Evolutionary conservation across 2,113 vertebrate species (phyloP).

Genomic region (Tautogolabrus adspersus): DNA sequence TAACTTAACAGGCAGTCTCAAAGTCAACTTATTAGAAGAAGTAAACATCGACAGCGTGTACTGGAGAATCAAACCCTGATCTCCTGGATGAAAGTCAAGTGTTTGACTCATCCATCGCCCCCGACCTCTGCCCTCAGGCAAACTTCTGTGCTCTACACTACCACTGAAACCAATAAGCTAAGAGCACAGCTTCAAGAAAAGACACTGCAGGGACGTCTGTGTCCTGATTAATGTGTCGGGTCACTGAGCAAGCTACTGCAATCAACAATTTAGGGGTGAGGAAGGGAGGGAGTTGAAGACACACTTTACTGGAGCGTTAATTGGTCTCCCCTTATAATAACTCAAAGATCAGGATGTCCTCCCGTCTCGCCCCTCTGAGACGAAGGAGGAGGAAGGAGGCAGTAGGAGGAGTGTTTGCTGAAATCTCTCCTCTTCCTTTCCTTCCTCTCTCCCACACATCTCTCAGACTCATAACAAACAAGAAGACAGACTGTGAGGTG

Average conservation of each 20-base stretch:
- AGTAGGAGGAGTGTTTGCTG: conserved; percentile 7
- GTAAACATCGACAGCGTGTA: too few species aligned
- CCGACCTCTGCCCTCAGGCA: too few species aligned
- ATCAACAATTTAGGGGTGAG: too few species aligned
- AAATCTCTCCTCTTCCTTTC: conserved; percentile 24
- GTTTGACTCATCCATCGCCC: too few species aligned
- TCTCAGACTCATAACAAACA: conserved; percentile 54
- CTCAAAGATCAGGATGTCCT: conserved; percentile 63
- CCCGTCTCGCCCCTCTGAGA: conserved; percentile 17
- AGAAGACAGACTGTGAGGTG: conserved; percentile 46
- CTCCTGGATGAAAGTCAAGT: too few species aligned
- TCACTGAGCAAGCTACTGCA: not conserved
- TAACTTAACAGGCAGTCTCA: too few species aligned
- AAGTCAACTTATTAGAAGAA: too few species aligned
- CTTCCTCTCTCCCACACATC: conserved; percentile 37
- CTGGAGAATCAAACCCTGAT: too few species aligned
- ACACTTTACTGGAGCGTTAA: conserved; percentile 77
- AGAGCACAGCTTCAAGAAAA: not conserved
- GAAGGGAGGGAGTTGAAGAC: conserved; percentile 49
- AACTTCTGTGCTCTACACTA: too few species aligned
- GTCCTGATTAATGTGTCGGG: not conserved
- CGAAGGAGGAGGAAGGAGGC: not conserved
- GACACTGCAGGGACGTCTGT: not conserved
- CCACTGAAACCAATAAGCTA: not conserved
- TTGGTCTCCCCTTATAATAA: conserved; percentile 72